These are phyloP conservation scores for Podarcis cretensis DNA, from an alignment of 2,113 vertebrate species.

Conservation along the genomic window DNA sequence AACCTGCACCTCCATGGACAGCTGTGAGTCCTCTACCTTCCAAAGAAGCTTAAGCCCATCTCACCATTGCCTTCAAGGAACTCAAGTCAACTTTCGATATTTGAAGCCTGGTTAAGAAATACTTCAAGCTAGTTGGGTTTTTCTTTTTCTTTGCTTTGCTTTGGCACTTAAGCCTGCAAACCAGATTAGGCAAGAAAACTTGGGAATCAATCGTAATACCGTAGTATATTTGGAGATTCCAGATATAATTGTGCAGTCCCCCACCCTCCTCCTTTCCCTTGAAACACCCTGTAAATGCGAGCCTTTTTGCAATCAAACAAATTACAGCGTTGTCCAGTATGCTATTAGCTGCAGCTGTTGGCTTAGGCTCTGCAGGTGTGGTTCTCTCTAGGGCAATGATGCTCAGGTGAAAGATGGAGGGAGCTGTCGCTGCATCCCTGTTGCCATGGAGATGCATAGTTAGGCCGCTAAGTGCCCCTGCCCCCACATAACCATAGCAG, in stretches of 20 bases:
- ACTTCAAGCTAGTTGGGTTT: no score
- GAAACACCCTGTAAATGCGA: not conserved
- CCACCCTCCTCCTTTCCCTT: no score
- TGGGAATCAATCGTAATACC: no score
- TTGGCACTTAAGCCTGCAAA: no score
- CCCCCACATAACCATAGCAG: not conserved
- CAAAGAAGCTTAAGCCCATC: no score
- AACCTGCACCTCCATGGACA: no score
- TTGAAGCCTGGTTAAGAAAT: no score
- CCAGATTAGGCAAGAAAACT: no score
- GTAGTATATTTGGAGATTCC: not conserved
- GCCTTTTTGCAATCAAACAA: not conserved
- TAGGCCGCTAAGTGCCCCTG: not conserved
- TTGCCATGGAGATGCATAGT: not conserved
- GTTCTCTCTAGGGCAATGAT: not conserved
- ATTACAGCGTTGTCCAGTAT: constrained; percentile 5
- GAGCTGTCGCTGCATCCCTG: not conserved
- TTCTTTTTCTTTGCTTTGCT: no score
- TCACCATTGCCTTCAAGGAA: no score
- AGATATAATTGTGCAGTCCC: not conserved
- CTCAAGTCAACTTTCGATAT: no score
- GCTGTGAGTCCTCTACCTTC: no score
- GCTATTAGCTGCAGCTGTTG: not conserved
- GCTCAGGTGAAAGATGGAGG: constrained; percentile 22
- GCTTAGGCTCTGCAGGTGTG: not conserved